phyloP scores from a whole-genome alignment of 2,797 vertebrate species.

The Rhinogobio ventralis region DNA sequence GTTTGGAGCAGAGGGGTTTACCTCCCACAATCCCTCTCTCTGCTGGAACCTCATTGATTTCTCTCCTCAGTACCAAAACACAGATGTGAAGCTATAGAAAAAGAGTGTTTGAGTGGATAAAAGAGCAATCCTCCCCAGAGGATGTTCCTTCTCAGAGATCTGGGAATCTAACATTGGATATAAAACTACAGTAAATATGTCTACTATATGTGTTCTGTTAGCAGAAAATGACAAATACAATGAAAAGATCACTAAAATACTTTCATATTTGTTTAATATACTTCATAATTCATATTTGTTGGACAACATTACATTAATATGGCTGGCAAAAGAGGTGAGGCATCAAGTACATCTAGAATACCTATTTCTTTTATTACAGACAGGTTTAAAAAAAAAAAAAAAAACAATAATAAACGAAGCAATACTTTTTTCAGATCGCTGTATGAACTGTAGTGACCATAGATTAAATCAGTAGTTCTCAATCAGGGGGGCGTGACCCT shows the following conservation, averaged over 20 bases:
- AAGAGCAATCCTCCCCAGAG: not conserved
- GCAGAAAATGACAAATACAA: not conserved
- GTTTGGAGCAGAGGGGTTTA: conserved; percentile 17
- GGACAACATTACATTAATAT: no score
- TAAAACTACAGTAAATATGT: not conserved
- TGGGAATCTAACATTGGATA: not conserved
- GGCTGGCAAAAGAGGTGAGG: no score
- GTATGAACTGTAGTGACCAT: no score
- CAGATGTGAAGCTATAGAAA: conserved; percentile 40
- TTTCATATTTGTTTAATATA: no score
- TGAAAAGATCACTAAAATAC: not conserved
- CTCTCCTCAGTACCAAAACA: conserved; percentile 41
- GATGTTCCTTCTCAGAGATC: conserved; percentile 5
- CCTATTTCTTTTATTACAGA: no score
- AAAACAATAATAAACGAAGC: no score
- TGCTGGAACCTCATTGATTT: conserved; percentile 35
- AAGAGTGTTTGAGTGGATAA: conserved; percentile 14
- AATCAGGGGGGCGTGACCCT: no score
- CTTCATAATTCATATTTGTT: no score
- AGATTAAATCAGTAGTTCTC: no score
- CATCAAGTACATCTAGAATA: no score
- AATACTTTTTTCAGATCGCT: no score
- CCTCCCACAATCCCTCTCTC: conserved; percentile 4
- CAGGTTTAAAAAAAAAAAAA: no score
- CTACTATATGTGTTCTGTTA: not conserved